Base-by-base conservation (phyloP, 2,888 invertebrate species). In the Omphaloscelis lunosa region DNA sequence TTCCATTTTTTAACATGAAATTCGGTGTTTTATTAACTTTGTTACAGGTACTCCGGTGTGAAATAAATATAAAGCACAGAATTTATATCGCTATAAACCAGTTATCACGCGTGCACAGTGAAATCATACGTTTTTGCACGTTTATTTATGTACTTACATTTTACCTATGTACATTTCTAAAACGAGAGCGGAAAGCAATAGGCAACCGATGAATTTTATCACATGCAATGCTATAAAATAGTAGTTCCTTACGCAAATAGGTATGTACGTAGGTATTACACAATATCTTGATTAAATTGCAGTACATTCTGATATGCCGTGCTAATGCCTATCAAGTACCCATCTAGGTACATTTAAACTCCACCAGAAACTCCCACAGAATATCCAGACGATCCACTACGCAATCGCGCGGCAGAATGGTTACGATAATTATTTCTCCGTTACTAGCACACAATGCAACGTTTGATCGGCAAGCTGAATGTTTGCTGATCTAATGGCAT, bases 401-500 rank as follows among this genome's bases (percentile, higher is more conserved):
- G 69, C 74, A 86, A 87, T 86, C 81, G 77, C 70, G 75, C 77
- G 74, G 81, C 68, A 76, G 79, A 84, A 83, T 77, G 77, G 59
- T 70, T 62, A 66, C 86, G 83, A 89, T 90, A 92, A 93, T 92
- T 88, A 93, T 93, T 91, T 91, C 87, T 90, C 90, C 87, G 88
- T 92, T 89, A 91, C 87, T 82, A 83, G 86, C 87, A 84, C 86
- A 92, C 90, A 94, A 93, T 93, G 92, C 93, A 91, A 87, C 91
- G 92, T 92, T 92, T 92, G 92, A 93, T 93, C 91, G 90, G 83
- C 90, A 89, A 92, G 90, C 93, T 92, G 92, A 90, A 93, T 95
- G 95, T 95, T 95, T 95, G 94, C 93, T 91, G 94, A 94, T 94
- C 95, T 95, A 95, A 95, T 95, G 94, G 95, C 93, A 94, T 95